Conservation (phyloP, 2,888 invertebrate species). For the Pyrocoelia pectoralis region DNA sequence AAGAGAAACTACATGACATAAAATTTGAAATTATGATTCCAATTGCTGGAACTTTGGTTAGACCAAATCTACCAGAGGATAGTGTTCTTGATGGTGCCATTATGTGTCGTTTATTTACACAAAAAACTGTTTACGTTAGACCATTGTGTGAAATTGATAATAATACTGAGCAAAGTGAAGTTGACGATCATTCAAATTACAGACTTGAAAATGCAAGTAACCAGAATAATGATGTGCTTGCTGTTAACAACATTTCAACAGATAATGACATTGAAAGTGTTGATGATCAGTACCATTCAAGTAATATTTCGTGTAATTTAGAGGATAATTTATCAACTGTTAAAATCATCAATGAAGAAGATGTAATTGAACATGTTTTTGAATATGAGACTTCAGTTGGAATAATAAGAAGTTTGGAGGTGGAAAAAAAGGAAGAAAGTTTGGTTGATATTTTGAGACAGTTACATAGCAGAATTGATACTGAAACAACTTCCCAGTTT, state of each 20-base stretch:
- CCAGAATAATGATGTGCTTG: not conserved
- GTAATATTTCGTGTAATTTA: too few species aligned
- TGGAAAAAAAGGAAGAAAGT: not conserved
- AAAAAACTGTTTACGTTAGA: conserved; percentile 1
- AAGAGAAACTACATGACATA: not conserved
- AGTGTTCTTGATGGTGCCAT: not conserved
- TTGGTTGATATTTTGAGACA: not conserved
- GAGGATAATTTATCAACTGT: too few species aligned
- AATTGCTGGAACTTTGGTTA: not conserved
- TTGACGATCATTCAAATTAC: too few species aligned
- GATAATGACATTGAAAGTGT: too few species aligned
- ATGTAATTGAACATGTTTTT: not conserved
- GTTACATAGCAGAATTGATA: conserved; percentile 10
- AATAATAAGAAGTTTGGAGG: not conserved
- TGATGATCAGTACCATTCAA: too few species aligned
- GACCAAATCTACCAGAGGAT: not conserved
- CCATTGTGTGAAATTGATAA: not conserved
- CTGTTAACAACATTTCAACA: too few species aligned
- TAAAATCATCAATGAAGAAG: not conserved
- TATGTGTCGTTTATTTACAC: not conserved
- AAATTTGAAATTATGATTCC: not conserved
- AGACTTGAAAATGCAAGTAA: not conserved
- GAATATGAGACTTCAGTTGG: not conserved
- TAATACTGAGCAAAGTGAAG: not conserved
- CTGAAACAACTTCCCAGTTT: conserved; percentile 14